Evolutionary conservation across 1,140 invertebrate genomes (phyloP).

Genomic region (Anadara kagoshimensis): DNA sequence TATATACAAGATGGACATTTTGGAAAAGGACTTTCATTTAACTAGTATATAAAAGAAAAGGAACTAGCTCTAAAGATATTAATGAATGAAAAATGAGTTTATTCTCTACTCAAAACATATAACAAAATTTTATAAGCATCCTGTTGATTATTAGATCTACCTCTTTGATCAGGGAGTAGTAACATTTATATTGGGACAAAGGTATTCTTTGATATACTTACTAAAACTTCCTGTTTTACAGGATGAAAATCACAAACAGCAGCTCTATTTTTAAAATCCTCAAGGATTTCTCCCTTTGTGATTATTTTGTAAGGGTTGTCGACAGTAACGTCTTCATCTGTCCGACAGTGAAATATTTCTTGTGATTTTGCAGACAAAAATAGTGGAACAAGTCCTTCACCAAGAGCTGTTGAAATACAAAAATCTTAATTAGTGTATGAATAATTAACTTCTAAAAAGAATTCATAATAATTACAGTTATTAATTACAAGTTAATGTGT

Average conservation of each 20-base stretch:
- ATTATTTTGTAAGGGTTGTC: slow-evolving; percentile 70
- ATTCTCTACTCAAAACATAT: too few relatives aligned
- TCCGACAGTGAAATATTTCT: slow-evolving; percentile 65
- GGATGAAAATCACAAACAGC: slow-evolving; percentile 71
- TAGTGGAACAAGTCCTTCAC: slow-evolving; percentile 66
- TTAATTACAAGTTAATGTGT: neutral
- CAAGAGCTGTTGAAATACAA: slow-evolving; percentile 54
- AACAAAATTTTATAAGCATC: too few relatives aligned
- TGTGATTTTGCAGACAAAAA: slow-evolving; percentile 72
- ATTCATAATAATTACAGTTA: neutral
- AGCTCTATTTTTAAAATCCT: slow-evolving; percentile 69
- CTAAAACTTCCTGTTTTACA: slow-evolving; percentile 68
- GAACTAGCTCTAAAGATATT: too few relatives aligned
- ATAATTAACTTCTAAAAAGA: neutral
- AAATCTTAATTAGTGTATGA: neutral
- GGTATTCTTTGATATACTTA: slow-evolving; percentile 34
- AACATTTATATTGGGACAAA: neutral
- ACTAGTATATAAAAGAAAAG: too few relatives aligned
- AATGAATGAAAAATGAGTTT: too few relatives aligned
- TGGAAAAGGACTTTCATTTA: too few relatives aligned
- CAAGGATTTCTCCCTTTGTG: slow-evolving; percentile 68
- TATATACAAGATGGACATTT: too few relatives aligned
- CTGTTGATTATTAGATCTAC: too few relatives aligned
- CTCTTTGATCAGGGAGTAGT: too few relatives aligned
- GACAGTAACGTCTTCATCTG: slow-evolving; percentile 69